Base-by-base conservation (phyloP, 37 sponge, comb jelly and placozoan genomes). In the Bolinopsis microptera region DNA sequence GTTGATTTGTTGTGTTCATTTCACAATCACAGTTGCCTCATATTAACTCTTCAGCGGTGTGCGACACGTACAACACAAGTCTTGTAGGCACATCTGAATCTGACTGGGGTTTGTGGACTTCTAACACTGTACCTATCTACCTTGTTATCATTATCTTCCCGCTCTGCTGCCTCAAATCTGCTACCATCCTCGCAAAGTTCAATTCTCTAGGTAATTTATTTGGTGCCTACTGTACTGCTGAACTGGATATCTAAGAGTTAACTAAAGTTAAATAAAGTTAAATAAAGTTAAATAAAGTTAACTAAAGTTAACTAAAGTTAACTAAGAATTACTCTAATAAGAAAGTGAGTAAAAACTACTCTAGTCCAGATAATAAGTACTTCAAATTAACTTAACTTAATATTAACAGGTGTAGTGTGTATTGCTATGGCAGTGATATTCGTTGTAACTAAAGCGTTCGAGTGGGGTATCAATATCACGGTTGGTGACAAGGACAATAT, bases 151-250 rank as follows among this genome's bases (percentile, higher is more conserved):
- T 83, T 36, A 5, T 83, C 37, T 30, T 83, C 3, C 86, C 86
- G 5, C 39, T 83, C 24, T 83, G 39, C 24, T 40, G 48, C 24
- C 86, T 83, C 35, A 83, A 83, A 23, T 83, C 86, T 32, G 41
- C 86, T n/a, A 83, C 86, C 0, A 8, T 83, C 86, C 48, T 83
- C 36, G n/a, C 86, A 5, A 83, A 83, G 30, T 83, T 83, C n/a
- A 83, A 83, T 24, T 83, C 86, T 22, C 18, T 75, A 31, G 76
- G 76, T 75, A 34, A n/a, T n/a, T n/a, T 75, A 18, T 75, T 32
- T 75, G 34, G 76, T 34, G 24, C 24, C 23, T 24, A n/a, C 23
- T 24, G 23, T 24, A 68, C 24, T 23, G 24, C 69, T 68, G 24
- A n/a, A n/a, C 24, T 24, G 24, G 23, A 68, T 68, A n/a, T 68